These are phyloP conservation scores for Labia minor DNA, from an alignment of 2,888 invertebrate genomes.

Conservation along the genomic window DNA sequence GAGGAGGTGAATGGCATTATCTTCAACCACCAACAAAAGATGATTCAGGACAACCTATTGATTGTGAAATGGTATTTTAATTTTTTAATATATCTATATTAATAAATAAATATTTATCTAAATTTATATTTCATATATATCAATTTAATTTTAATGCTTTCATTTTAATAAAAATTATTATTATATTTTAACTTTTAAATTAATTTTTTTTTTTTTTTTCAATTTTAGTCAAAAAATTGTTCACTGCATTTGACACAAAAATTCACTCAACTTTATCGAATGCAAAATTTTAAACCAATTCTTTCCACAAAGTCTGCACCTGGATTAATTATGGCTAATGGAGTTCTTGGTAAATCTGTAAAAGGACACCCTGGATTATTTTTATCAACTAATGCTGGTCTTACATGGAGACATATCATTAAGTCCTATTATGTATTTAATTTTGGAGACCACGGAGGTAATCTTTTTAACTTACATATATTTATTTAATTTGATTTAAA, in stretches of 20 bases:
- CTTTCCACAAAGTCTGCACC: constrained; percentile 79
- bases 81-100: background rate
- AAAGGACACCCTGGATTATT: constrained; percentile 74
- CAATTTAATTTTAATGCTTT: too few relatives aligned
- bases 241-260: constrained; percentile 80
- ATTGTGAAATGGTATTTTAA: constrained; percentile 45
- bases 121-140: too few relatives aligned
- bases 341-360: constrained; percentile 62
- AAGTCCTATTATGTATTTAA: constrained; percentile 75
- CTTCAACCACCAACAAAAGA: constrained; percentile 61
- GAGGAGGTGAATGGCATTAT: constrained; percentile 72
- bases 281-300: constrained; percentile 66
- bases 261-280: constrained; percentile 71
- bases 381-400: constrained; percentile 69
- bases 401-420: constrained; percentile 65
- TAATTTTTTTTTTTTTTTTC: constrained; percentile 16
- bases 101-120: background rate
- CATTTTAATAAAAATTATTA: too few relatives aligned
- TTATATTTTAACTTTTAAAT: too few relatives aligned
- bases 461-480: background rate
- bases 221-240: constrained; percentile 47
- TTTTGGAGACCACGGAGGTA: constrained; percentile 82
- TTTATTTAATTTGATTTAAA: background rate
- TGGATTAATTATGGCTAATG: constrained; percentile 78
- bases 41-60: constrained; percentile 53